Conservation (phyloP, 2,888 invertebrate genomes). For the Nemotelus nigrinus region DNA sequence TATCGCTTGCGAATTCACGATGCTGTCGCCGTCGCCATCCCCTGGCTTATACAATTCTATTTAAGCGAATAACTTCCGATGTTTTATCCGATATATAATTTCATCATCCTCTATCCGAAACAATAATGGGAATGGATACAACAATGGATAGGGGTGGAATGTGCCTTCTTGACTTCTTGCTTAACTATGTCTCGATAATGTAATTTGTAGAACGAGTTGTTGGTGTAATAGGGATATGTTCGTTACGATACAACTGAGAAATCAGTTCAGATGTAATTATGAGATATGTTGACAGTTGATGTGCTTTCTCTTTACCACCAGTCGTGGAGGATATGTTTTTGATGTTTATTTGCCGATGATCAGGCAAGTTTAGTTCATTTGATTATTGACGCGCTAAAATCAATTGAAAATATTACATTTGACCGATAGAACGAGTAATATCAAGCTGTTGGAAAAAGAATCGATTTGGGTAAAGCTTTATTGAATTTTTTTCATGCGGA, state of each 20-base stretch:
- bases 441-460: too few species aligned
- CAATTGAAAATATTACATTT: too few species aligned
- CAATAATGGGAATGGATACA: constrained; percentile 9
- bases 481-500: too few species aligned
- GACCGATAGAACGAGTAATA: too few species aligned
- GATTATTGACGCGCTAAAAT: too few species aligned
- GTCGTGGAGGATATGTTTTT: too few species aligned
- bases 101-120: constrained; percentile 14
- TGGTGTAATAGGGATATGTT: neutral
- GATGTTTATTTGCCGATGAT: too few species aligned
- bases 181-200: constrained; percentile 18
- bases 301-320: neutral
- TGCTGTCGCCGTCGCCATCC: neutral
- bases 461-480: too few species aligned
- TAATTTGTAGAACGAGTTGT: constrained; percentile 25
- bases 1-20: constrained; percentile 19
- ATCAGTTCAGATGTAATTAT: constrained; percentile 30
- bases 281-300: neutral
- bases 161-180: constrained; percentile 33
- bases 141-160: constrained; percentile 26
- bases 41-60: constrained; percentile 33
- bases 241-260: constrained; percentile 8
- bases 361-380: too few species aligned
- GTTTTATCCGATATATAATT: constrained; percentile 30
- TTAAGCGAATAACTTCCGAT: constrained; percentile 41